These are phyloP conservation scores for Andricus curvator DNA, from an alignment of 2,888 invertebrate species.

Conservation along the genomic window DNA sequence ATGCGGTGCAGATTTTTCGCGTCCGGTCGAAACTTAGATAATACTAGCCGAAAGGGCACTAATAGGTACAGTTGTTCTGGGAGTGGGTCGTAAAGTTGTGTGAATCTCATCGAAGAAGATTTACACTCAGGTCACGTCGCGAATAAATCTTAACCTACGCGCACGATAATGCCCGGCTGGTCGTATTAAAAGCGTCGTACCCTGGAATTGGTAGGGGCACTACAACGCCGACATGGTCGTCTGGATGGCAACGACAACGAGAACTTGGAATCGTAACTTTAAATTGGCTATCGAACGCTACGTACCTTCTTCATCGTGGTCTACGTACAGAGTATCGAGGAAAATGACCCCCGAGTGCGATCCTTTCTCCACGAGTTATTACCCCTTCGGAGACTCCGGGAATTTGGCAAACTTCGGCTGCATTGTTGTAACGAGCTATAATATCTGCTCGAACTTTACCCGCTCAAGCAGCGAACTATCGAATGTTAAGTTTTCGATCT, in stretches of 20 bases:
- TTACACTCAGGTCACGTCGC: conserved; percentile 43
- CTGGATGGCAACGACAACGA: conserved; percentile 24
- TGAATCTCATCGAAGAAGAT: conserved; percentile 48
- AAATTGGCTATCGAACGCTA: conserved; percentile 59
- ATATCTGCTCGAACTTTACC: conserved; percentile 49
- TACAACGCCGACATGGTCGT: conserved; percentile 1
- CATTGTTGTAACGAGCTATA: conserved; percentile 56
- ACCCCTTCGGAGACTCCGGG: conserved; percentile 50
- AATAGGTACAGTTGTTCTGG: conserved; percentile 35
- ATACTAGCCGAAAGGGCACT: conserved; percentile 42
- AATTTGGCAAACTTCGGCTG: conserved; percentile 45
- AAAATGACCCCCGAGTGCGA: conserved; percentile 49
- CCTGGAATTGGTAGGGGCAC: conserved; percentile 10
- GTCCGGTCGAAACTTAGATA: conserved; percentile 22
- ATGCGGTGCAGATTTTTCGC: conserved; percentile 33
- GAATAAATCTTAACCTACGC: conserved; percentile 42
- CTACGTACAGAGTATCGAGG: conserved; percentile 51
- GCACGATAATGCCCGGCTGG: conserved; percentile 42
- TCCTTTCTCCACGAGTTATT: conserved; percentile 56
- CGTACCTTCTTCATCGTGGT: conserved; percentile 45
- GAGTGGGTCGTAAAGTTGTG: conserved; percentile 44
- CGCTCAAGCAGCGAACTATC: conserved; percentile 35
- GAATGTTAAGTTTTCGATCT: conserved; percentile 30
- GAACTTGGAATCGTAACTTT: conserved; percentile 60
- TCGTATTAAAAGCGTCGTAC: conserved; percentile 47